Percentiles rank a stretch among this genome's conserved stretches.
phyloP scores from a whole-genome alignment of 1,140 invertebrate species.

The Melipona quadrifasciata region DNA sequence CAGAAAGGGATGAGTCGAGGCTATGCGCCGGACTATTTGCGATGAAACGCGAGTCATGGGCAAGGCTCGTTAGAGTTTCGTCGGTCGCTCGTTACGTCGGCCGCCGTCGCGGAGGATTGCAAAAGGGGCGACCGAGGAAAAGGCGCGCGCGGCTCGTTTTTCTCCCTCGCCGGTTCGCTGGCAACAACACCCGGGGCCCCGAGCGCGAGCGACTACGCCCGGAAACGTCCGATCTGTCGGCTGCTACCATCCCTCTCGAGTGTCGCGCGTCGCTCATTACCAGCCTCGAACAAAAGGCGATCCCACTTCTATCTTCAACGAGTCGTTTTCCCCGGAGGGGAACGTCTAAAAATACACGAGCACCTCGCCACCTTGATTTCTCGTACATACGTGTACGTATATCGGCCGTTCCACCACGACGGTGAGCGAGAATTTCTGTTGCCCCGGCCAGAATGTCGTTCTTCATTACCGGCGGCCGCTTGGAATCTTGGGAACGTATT shows the following conservation, averaged over 20 bases:
- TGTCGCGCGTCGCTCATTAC: conserved; percentile 65
- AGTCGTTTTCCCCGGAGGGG: conserved; percentile 41
- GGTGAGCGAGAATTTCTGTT: conserved; percentile 10
- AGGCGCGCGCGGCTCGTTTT: conserved; percentile 55
- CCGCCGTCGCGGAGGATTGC: conserved; percentile 37
- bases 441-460: conserved; percentile 30
- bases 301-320: conserved; percentile 46
- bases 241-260: conserved; percentile 35
- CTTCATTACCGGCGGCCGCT: conserved; percentile 30
- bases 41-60: conserved; percentile 63
- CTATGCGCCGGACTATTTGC: conserved; percentile 41
- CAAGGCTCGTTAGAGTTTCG: conserved; percentile 65
- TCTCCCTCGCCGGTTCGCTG: conserved; percentile 16
- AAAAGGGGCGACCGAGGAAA: conserved; percentile 43
- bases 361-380: conserved; percentile 38
- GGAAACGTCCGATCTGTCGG: conserved; percentile 63
- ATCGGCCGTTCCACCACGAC: no score
- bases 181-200: conserved; percentile 6
- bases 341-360: conserved; percentile 54
- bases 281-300: conserved; percentile 63
- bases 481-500: conserved; percentile 46
- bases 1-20: not conserved
- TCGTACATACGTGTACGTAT: not conserved
- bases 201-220: not conserved
- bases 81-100: conserved; percentile 58